Evolutionary conservation across 2,888 invertebrate genomes (phyloP).

Genomic region (Leptinotarsa tumamoca): DNA sequence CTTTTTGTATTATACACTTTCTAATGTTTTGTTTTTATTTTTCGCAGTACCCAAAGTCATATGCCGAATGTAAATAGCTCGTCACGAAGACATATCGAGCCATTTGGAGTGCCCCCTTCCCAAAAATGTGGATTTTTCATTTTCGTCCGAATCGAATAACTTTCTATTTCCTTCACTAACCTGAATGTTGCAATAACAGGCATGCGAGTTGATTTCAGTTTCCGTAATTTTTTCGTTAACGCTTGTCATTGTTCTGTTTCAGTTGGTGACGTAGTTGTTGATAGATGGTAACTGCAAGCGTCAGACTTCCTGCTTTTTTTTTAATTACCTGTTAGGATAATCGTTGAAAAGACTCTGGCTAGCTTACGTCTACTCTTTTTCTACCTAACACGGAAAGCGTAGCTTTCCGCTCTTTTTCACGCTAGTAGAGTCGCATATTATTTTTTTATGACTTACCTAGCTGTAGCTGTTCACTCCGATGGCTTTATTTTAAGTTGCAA

Average conservation of each 20-base stretch:
- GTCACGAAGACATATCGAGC: conserved; percentile 50
- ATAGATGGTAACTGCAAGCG: conserved; percentile 73
- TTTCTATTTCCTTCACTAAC: conserved; percentile 4
- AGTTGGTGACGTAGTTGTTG: conserved; percentile 79
- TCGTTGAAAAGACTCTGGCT: conserved; percentile 55
- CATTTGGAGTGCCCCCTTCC: conserved; percentile 47
- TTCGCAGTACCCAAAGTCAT: conserved; percentile 56
- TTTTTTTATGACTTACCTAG: conserved; percentile 47
- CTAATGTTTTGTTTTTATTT: conserved; percentile 47
- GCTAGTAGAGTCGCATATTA: conserved; percentile 50
- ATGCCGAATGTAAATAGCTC: conserved; percentile 56
- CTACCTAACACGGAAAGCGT: conserved; percentile 45
- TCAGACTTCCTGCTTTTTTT: conserved; percentile 54
- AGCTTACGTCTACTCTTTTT: conserved; percentile 52
- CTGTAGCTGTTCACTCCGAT: conserved; percentile 34
- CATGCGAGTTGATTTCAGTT: conserved; percentile 12
- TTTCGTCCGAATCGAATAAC: background rate
- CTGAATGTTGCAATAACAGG: conserved; percentile 18
- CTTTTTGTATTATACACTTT: conserved; percentile 22
- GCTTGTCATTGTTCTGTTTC: conserved; percentile 65
- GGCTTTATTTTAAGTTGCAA: conserved; percentile 43
- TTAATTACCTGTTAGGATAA: conserved; percentile 49
- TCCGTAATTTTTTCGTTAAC: conserved; percentile 24
- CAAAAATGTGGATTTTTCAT: conserved; percentile 37
- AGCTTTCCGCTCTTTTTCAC: conserved; percentile 37